These are phyloP conservation scores for Geophilus truncorum DNA, from an alignment of 2,888 invertebrate species.

Conservation along the genomic window DNA sequence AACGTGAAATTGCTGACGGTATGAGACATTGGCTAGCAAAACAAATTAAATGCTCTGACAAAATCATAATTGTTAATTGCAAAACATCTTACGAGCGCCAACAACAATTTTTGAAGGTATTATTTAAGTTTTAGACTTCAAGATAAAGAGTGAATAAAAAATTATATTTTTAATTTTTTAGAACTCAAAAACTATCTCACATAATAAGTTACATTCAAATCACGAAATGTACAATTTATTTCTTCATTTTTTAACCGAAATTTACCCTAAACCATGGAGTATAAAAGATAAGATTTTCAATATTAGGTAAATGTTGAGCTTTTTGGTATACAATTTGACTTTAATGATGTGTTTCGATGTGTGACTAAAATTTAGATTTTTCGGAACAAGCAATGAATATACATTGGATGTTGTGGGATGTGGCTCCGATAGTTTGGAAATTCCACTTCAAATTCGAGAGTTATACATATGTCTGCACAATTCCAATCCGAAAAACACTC, in stretches of 20 bases:
- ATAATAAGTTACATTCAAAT: no score
- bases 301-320: no score
- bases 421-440: not conserved
- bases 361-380: not conserved
- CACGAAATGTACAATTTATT: no score
- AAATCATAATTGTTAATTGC: not conserved
- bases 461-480: not conserved
- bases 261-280: no score
- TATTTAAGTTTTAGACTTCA: not conserved
- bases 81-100: not conserved
- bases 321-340: no score
- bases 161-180: not conserved
- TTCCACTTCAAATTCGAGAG: not conserved
- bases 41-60: not conserved
- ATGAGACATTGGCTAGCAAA: not conserved
- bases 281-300: no score
- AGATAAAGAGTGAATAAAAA: not conserved
- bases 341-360: no score
- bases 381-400: not conserved
- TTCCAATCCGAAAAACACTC: not conserved
- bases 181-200: not conserved
- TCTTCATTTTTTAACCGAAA: no score
- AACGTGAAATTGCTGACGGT: not conserved
- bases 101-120: not conserved
- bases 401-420: not conserved